These are phyloP conservation scores for Sepioteuthis lessoniana DNA, from an alignment of 2,888 invertebrate genomes.

Conservation along the genomic window DNA sequence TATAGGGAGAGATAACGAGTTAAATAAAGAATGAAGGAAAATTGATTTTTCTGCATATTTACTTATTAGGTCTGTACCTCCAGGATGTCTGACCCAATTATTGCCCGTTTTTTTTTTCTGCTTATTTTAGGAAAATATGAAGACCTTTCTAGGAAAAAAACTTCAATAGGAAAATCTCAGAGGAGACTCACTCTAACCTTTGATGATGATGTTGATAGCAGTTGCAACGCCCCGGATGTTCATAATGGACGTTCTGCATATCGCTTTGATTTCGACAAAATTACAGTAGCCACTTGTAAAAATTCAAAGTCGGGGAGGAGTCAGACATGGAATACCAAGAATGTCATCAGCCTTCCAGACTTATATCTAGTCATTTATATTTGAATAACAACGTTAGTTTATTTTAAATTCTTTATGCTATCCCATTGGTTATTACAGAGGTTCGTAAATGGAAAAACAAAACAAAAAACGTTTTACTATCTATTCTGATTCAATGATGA, in stretches of 20 bases:
- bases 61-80: neutral
- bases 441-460: no score
- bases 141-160: constrained; percentile 6
- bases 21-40: neutral
- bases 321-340: neutral
- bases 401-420: neutral
- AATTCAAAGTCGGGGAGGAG: neutral
- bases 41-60: neutral
- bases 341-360: neutral
- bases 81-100: neutral
- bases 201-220: neutral
- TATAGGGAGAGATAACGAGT: neutral
- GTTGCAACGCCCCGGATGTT: constrained; percentile 8
- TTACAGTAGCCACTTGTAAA: neutral
- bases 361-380: neutral
- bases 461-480: no score
- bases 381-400: neutral
- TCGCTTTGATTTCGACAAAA: neutral
- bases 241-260: neutral
- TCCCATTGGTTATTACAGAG: no score
- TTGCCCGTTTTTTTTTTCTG: neutral
- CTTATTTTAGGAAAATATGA: neutral
- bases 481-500: no score
- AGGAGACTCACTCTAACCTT: neutral
- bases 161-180: neutral